Base-by-base conservation (phyloP, 2,797 vertebrate genomes). In the Vespertilio murinus region DNA sequence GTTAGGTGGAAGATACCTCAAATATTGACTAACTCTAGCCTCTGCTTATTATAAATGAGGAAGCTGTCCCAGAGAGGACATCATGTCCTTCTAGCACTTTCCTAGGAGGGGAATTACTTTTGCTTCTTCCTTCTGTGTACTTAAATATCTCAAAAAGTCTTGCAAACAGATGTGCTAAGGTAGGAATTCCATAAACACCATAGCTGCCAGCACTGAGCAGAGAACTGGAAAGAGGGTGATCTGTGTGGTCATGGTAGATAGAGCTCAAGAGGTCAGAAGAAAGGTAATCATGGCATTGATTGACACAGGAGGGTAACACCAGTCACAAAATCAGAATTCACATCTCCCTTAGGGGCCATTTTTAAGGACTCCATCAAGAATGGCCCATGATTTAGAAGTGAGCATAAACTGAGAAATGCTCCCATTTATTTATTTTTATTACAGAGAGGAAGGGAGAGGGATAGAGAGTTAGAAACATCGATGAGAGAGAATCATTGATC, bases 341-440 rank as follows among this genome's bases (percentile, higher is more conserved):
- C 67, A 82, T 23, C 9, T 93, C 52, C 40, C 25, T 74, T 0
- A 1, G 30, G 38, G 59, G 52, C 35, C 86, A 23, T 40, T 89
- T 95, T 93, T 92, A 94, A 95, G n/a, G 56, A 3, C 11, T 33
- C 30, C 16, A 40, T 79, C 17, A 73, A 90, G 74, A 95, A 86
- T 38, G n/a, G 22, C 52, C 17, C 30, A 69, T 61, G 49, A 64
- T 77, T 93, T 92, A 56, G 45, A 86, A 87, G 95, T 14, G 81
- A 88, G 18, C n/a, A 33, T 47, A 33, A 30, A 38, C 45, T 75
- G 49, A 49, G 42, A 79, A 87, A 30, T n/a, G 69, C 13, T 83
- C n/a, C 28, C 64, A 71, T 88, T 83, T 95, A 40, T n/a, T n/a
- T n/a, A n/a, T n/a, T n/a, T n/a, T 42, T 42, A 5, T 42, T 42